Evolutionary conservation across 2,888 invertebrate genomes (phyloP).

Genomic region (Phasia obesa): DNA sequence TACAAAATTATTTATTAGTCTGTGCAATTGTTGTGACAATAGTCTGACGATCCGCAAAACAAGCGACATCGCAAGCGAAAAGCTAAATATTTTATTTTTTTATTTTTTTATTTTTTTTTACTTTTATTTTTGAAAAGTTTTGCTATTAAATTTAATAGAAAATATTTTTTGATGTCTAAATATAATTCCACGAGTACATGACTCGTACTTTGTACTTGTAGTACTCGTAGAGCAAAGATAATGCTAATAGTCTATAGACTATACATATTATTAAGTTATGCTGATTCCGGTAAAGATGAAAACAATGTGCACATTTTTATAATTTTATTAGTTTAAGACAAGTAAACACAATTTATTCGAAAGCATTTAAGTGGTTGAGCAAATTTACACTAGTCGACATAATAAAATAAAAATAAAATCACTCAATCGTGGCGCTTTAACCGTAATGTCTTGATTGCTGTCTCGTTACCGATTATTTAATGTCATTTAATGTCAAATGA

Average conservation of each 20-base stretch:
- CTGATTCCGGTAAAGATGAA: background rate
- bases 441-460: conserved; percentile 15
- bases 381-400: conserved; percentile 32
- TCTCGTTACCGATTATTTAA: conserved; percentile 30
- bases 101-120: conserved; percentile 4
- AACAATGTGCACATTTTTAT: conserved; percentile 20
- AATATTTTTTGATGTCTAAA: conserved; percentile 46
- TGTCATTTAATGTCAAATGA: conserved; percentile 42
- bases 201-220: too few relatives aligned
- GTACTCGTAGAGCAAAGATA: background rate
- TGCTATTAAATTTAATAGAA: conserved; percentile 54
- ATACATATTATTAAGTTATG: background rate
- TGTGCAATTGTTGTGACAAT: conserved; percentile 66
- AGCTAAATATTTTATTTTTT: conserved; percentile 29
- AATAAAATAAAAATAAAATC: conserved; percentile 2
- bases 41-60: conserved; percentile 29
- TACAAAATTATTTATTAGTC: conserved; percentile 6
- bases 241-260: background rate
- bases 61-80: conserved; percentile 11
- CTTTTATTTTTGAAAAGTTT: conserved; percentile 32
- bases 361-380: conserved; percentile 35
- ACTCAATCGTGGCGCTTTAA: conserved; percentile 38
- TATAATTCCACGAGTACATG: conserved; percentile 46
- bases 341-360: conserved; percentile 18
- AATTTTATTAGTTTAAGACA: conserved; percentile 32